Evolutionary conservation across 2,113 vertebrate species (phyloP).

Genomic region (Dicrurus megarhynchus): DNA sequence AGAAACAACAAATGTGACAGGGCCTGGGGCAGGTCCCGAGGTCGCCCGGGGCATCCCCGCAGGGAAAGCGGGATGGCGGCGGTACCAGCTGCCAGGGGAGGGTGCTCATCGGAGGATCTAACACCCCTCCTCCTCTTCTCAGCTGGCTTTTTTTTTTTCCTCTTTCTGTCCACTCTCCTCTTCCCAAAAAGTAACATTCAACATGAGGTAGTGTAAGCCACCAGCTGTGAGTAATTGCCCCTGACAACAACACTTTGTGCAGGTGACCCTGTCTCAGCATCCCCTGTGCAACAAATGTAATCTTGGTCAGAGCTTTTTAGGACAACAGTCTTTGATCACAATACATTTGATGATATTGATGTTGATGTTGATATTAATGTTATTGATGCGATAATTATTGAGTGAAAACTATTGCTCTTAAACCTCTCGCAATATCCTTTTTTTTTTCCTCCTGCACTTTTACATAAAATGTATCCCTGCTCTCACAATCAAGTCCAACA

Average conservation of each 20-base stretch:
- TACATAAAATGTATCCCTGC: neutral
- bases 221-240: neutral
- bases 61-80: neutral
- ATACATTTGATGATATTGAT: neutral
- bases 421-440: neutral
- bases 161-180: neutral
- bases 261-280: neutral
- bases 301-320: neutral
- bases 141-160: neutral
- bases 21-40: neutral
- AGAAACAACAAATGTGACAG: neutral
- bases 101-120: neutral
- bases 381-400: neutral
- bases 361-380: neutral
- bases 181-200: neutral
- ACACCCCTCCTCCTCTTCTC: neutral
- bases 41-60: neutral
- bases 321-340: neutral
- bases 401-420: neutral
- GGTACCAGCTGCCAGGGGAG: neutral
- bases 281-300: neutral
- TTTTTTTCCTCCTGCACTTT: neutral
- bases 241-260: neutral
- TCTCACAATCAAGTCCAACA: neutral
- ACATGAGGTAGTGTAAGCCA: neutral